Percentiles rank a stretch among this genome's conserved stretches.
These are phyloP conservation scores for Pitangus sulphuratus DNA, from an alignment of 2,797 vertebrate genomes.

Conservation along the genomic window DNA sequence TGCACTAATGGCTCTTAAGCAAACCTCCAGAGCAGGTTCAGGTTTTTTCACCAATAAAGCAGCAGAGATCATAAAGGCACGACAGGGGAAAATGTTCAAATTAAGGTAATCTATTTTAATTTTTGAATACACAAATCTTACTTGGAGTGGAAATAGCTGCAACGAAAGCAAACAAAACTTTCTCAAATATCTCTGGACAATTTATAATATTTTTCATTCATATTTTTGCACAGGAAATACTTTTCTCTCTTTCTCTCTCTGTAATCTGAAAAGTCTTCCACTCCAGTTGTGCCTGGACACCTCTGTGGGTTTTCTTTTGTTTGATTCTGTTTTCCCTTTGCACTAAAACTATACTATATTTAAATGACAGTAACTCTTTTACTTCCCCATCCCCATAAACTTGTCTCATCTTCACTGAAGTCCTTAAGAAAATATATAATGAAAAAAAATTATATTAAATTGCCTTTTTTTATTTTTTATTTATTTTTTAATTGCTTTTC, in stretches of 20 bases:
- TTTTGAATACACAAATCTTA: background rate
- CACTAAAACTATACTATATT: background rate
- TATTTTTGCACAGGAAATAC: background rate
- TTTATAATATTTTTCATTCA: background rate
- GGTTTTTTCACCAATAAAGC: background rate
- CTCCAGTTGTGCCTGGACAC: background rate
- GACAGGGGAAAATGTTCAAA: background rate
- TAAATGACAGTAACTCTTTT: background rate
- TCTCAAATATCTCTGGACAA: background rate
- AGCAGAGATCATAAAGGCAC: background rate
- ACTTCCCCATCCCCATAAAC: background rate
- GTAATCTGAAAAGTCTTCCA: background rate
- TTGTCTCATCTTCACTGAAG: background rate
- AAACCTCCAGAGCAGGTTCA: constrained; percentile 5
- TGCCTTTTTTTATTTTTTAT: background rate
- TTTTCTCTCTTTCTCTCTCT: background rate
- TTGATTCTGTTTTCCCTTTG: background rate
- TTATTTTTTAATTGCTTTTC: background rate
- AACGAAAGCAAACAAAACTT: background rate
- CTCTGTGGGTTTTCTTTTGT: background rate
- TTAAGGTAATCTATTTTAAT: constrained; percentile 29
- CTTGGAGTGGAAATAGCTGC: background rate
- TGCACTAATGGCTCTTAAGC: background rate
- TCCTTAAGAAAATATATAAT: background rate
- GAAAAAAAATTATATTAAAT: background rate